A percentile compares a stretch with the other conserved stretches of the same genome.
Evolutionary conservation across 53 echinoderm and acorn worm genomes (phyloP).

Genomic region (Arbacia lixula): DNA sequence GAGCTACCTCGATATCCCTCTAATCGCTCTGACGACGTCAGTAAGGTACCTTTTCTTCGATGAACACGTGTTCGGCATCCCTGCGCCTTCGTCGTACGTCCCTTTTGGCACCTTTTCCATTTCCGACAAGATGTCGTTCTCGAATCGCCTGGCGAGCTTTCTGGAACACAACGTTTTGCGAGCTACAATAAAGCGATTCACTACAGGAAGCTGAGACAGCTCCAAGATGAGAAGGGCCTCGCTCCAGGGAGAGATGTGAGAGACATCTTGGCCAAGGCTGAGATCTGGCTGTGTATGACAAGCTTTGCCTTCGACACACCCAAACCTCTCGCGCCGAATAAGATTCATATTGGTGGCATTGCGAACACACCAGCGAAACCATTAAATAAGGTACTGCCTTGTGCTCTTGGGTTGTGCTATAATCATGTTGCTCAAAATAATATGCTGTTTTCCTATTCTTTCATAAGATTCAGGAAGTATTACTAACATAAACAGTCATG

Average conservation of each 20-base stretch:
- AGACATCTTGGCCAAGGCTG: not conserved
- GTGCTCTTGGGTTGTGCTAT: no score
- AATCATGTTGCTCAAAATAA: no score
- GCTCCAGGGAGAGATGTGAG: not conserved
- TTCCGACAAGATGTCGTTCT: constrained; percentile 36
- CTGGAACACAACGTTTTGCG: not conserved
- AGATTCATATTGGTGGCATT: constrained; percentile 2
- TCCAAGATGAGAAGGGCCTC: constrained; percentile 12
- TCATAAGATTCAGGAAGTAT: no score
- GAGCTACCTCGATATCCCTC: constrained; percentile 16
- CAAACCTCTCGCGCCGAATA: constrained; percentile 10
- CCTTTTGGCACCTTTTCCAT: not conserved
- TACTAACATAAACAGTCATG: no score
- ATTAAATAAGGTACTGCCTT: not conserved
- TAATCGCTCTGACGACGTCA: constrained; percentile 15
- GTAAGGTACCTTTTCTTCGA: constrained; percentile 20
- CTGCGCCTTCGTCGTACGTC: constrained; percentile 24
- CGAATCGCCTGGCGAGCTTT: constrained; percentile 1
- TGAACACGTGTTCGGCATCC: constrained; percentile 19
- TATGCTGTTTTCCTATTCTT: no score
- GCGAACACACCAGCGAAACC: not conserved
- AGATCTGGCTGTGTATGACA: constrained; percentile 29
- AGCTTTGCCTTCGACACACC: constrained; percentile 30
- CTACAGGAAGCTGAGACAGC: not conserved
- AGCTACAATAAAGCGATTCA: not conserved